Evolutionary conservation across 2,113 vertebrate species (phyloP), one percentile per base, ranked within the genome.

Genomic region (Lathamus discolor): DNA sequence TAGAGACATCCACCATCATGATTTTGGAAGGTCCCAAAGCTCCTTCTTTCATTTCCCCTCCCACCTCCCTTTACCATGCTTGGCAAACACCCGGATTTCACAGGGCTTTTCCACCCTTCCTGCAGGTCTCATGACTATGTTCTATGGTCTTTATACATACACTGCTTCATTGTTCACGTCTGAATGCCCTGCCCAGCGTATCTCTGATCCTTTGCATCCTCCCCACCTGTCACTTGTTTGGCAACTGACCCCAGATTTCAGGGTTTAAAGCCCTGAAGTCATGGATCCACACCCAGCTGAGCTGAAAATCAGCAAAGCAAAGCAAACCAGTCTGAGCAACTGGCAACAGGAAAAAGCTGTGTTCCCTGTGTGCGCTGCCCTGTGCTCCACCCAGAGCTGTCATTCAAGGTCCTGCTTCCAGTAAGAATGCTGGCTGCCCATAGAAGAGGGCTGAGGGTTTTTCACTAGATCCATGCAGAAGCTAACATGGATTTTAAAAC

Each of bases 241-340:
- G 75, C 78, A 94, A 88, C 41, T 67, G 49, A 91, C 46, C 37
- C 54, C 51, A 35, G 7, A 54, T 73, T 55, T 86, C 85, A 88
- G 61, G n/a, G 46, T 81, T 77, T 90, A 90, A 90, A 81, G 78
- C 63, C 84, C 69, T 81, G 33, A 74, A 77, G 87, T 46, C 85
- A 80, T 6, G 74, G 77, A 74, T 67, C 82, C 92, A 95, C 77
- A 46, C 83, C 90, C 93, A 86, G 23, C 20, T 43, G 55, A 86
- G 25, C 23, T 43, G 55, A 43, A 88, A 55, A 74, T 76, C 68
- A 88, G 49, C 73, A 70, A 41, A 74, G 49, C 73, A 70, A 41
- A 74, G 67, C 66, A 90, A 94, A 94, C 78, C 93, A 74, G 90
- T 80, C 3, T 35, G 75, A 95, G 82, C 75, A 80, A 66, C 57